Base-by-base conservation (phyloP, 2,113 vertebrate genomes). In the Syngnathus floridae region DNA sequence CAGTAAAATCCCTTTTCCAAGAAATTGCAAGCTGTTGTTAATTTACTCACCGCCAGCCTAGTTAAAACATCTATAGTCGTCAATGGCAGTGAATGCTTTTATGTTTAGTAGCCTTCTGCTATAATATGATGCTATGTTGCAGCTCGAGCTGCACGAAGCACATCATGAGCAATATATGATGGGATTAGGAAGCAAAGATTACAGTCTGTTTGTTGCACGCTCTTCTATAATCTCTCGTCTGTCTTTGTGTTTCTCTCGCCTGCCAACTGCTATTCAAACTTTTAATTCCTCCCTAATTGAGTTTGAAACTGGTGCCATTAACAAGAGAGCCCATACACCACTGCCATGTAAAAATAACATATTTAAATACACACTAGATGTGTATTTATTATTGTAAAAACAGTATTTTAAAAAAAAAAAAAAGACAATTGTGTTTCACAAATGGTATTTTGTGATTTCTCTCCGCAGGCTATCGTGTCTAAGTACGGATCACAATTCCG, bases 401-500 rank as follows among this genome's bases (percentile, higher is more conserved):
- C 26, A 26, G 26, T 26, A 26, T n/a, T 9, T n/a, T n/a, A 3
- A 41, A 41, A 35, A 31, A 55, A 21, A 31, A 56, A 56, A 56
- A 16, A 7, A 8, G 12, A 5, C 13, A 13, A 40, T 60, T 46
- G 7, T n/a, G 46, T 6, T n/a, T 43, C 4, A 19, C 31, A 26
- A 14, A 14, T 31, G 10, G 62, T 12, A 59, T 59, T 45, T 4
- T 4, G 38, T 66, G 21, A 67, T 10, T 13, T 69, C 79, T 51
- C 64, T 40, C 65, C 72, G 4, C 85, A 99, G 96, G 93, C 89
- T 40, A 92, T 91, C 0, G 96, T 99, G 52, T 93, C 95, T 72
- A 95, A 95, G 83, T 92, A 97, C 2, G 92, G 94, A 49, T 75
- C 93, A 0, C 96, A 99, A 87, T 98, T 98, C 75, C 92, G 93